phyloP scores from a whole-genome alignment of 2,797 vertebrate species.

The Mus spretus region DNA sequence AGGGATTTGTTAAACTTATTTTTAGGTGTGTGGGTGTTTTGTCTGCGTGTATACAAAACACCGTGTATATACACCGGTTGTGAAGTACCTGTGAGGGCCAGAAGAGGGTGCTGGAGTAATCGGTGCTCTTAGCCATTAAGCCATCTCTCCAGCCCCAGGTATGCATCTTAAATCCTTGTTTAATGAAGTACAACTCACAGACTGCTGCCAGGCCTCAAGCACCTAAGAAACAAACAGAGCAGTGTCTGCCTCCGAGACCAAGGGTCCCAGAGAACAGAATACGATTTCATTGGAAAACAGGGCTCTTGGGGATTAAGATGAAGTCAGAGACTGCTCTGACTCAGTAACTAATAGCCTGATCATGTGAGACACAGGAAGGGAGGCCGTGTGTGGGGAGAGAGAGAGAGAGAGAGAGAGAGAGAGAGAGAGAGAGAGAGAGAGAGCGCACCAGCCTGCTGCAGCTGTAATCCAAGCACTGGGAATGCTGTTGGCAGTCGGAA shows the following conservation, averaged over 20 bases:
- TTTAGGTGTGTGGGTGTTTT: neutral
- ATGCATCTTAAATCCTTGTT: neutral
- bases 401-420: neutral
- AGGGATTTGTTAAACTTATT: neutral
- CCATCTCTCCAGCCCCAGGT: neutral
- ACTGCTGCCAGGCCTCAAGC: neutral
- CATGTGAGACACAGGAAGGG: neutral
- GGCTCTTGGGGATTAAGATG: neutral
- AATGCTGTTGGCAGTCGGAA: neutral
- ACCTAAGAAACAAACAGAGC: neutral
- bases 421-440: neutral
- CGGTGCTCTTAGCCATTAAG: neutral
- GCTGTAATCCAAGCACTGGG: neutral
- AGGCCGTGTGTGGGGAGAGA: neutral
- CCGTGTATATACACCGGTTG: neutral
- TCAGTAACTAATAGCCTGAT: neutral
- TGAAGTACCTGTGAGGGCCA: neutral
- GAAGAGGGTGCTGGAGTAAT: neutral
- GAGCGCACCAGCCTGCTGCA: too few relatives aligned
- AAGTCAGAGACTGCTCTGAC: neutral
- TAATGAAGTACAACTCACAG: neutral
- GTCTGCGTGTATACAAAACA: neutral
- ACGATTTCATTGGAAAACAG: neutral
- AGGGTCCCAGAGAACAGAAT: neutral
- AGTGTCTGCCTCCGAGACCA: neutral